Evolutionary conservation across 2,113 vertebrate species (phyloP).

Genomic region (Crotalus tigris): DNA sequence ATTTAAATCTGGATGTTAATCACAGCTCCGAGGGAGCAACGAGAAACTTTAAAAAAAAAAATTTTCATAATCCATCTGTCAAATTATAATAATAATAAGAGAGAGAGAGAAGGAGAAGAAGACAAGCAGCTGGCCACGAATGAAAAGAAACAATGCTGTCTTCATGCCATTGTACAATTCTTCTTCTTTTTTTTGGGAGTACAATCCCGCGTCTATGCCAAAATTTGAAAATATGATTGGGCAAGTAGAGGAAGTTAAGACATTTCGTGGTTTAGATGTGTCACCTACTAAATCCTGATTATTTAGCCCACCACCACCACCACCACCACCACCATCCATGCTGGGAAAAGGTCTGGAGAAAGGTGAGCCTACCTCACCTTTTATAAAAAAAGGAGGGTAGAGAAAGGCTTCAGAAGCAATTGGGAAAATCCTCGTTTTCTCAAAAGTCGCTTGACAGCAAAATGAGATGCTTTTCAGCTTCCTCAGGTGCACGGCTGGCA

Average conservation of each 20-base stretch:
- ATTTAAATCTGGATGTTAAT: slow-evolving; percentile 1
- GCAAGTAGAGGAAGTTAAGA: not conserved
- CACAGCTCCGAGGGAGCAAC: not conserved
- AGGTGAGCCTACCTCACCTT: not conserved
- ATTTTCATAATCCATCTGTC: slow-evolving; percentile 20
- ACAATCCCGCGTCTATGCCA: not conserved
- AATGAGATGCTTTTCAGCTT: slow-evolving; percentile 37
- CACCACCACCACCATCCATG: not conserved
- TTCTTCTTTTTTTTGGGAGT: not conserved
- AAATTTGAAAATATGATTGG: not conserved
- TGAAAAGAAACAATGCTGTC: not conserved
- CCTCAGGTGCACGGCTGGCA: slow-evolving; percentile 45
- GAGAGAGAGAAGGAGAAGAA: not conserved
- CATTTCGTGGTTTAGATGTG: too few species aligned
- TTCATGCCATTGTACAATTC: not conserved
- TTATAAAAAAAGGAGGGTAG: not conserved
- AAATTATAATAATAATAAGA: not conserved
- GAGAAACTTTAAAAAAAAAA: not conserved
- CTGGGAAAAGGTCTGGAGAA: not conserved
- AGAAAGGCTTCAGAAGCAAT: not conserved
- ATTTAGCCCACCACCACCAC: not conserved
- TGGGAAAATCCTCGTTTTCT: not conserved
- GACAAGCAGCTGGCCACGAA: not conserved
- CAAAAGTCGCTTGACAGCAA: slow-evolving; percentile 52
- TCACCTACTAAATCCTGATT: not conserved